phyloP scores from a whole-genome alignment of 2,888 invertebrate species.

The Phalera bucephala region DNA sequence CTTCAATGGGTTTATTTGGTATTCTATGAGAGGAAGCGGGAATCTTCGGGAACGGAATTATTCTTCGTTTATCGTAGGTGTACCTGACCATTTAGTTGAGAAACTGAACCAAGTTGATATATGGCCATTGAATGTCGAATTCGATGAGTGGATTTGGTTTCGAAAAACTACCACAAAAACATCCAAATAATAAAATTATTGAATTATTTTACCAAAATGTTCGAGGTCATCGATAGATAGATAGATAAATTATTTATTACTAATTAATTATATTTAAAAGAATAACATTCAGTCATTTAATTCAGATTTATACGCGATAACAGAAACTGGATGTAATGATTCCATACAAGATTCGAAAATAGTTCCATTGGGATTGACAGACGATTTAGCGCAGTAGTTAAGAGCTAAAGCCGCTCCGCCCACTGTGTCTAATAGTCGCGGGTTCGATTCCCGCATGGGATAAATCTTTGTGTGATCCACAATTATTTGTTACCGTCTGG shows the following conservation, averaged over 20 bases:
- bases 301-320: slow-evolving; percentile 16
- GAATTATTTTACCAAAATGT: slow-evolving; percentile 18
- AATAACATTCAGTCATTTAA: slow-evolving; percentile 5
- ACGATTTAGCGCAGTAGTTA: too few relatives aligned
- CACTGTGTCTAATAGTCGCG: too few relatives aligned
- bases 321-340: slow-evolving; percentile 12
- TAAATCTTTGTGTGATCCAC: too few relatives aligned
- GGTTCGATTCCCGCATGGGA: too few relatives aligned
- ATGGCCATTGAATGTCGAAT: slow-evolving; percentile 22
- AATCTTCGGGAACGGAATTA: background rate
- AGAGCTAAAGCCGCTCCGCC: too few relatives aligned
- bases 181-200: slow-evolving; percentile 1
- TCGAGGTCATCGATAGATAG: slow-evolving; percentile 18
- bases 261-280: too few relatives aligned
- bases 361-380: slow-evolving; percentile 14
- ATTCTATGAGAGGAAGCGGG: too few relatives aligned
- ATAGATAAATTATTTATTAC: too few relatives aligned
- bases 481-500: too few relatives aligned
- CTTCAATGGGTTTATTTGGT: too few relatives aligned
- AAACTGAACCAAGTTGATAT: slow-evolving; percentile 2
- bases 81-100: background rate
- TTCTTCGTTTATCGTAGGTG: background rate
- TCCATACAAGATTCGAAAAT: slow-evolving; percentile 19
- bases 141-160: slow-evolving; percentile 30
- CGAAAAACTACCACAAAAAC: slow-evolving; percentile 11